Base-by-base conservation (phyloP, 2,113 vertebrate species). In the Notarius lentiginosus region DNA sequence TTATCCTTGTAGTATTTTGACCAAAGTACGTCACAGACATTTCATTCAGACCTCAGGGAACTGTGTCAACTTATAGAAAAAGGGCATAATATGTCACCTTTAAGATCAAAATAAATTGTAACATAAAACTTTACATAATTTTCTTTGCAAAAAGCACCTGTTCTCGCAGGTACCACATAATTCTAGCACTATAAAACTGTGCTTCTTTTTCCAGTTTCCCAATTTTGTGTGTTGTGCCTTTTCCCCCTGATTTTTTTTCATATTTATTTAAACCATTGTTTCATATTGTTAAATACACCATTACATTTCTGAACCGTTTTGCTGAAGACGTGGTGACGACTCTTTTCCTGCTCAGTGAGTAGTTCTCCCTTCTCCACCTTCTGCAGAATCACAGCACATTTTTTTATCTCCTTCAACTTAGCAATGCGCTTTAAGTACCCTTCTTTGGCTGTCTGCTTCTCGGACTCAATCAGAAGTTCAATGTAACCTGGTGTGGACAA, bases 401-500 rank as follows among this genome's bases (percentile, higher is more conserved):
- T 24, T 61, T 47, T 90, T 0, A 90, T 12, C 53, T 80, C 72
- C 24, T 80, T 11, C 65, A 90, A 24, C 49, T 86, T 66, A 72
- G 30, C 8, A 56, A 90, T 89, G 41, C 89, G 82, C 53, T 89
- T 49, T 24, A 1, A 7, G 27, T 11, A 89, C 17, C 89, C 89
- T 30, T 9, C 7, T 65, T 89, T 84, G 24, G 72, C 84, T 15
- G n/a, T 51, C 20, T 89, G 87, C 24, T 89, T 70, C 83, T 90
- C 89, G 53, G 82, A 49, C 73, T 87, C 22, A 5, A 90, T 90
- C 18, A 90, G 70, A 14, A 90, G 65, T 34, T 88, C 89, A 53
- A 90, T 89, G 82, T 90, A 90, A 8, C 58, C 89, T 65, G 84
- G 81, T 47, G 89, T 89, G 4, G 84, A 17, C 72, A 90, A 10